These are phyloP conservation scores for Eurystomus gularis DNA, from an alignment of 2,113 vertebrate genomes.

Conservation along the genomic window DNA sequence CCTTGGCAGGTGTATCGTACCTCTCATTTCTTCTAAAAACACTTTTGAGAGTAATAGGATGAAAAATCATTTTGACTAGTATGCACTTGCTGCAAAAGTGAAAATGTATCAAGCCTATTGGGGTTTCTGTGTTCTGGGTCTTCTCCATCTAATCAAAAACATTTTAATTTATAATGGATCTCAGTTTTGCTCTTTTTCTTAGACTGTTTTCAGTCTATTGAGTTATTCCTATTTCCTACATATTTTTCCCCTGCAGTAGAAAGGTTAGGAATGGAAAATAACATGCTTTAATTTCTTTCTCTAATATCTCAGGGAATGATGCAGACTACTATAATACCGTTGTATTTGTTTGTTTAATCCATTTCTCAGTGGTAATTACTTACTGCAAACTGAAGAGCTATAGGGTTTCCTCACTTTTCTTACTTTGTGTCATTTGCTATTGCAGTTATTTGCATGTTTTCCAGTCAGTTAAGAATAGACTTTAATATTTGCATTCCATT, in stretches of 20 bases:
- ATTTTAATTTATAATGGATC: constrained; percentile 16
- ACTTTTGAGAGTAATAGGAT: background rate
- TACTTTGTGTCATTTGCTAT: background rate
- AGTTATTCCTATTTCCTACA: background rate
- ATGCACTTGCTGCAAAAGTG: background rate
- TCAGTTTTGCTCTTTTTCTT: background rate
- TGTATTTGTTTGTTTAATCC: background rate
- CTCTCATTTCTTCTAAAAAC: constrained; percentile 27
- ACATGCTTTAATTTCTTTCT: background rate
- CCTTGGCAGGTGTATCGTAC: background rate
- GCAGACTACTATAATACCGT: background rate
- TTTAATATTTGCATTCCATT: background rate
- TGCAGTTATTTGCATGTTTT: constrained; percentile 15
- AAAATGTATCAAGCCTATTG: background rate
- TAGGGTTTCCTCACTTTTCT: background rate
- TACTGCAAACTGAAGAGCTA: background rate
- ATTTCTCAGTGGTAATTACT: background rate
- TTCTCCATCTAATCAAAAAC: background rate
- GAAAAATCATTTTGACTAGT: background rate
- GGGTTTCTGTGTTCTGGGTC: background rate
- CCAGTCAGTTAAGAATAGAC: background rate
- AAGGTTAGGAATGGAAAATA: background rate
- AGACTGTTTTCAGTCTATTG: background rate
- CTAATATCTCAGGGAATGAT: background rate
- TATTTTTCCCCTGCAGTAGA: background rate